phyloP scores from a whole-genome alignment of 1,140 invertebrate species.

The Paramacrobiotus metropolitanus region DNA sequence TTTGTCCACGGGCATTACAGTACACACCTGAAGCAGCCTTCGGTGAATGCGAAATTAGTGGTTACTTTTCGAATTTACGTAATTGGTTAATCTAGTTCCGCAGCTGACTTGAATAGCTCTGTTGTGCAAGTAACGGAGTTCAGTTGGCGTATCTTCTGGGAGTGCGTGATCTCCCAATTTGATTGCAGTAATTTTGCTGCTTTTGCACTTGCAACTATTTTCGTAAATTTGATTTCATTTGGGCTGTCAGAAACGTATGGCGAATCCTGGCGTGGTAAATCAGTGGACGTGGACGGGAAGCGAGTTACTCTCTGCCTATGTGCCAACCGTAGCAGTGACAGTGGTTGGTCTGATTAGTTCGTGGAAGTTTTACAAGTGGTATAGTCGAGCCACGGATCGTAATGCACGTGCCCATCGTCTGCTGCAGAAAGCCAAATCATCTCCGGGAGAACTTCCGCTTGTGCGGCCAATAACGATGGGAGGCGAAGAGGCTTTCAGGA shows the following conservation, averaged over 20 bases:
- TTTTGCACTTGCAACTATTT: no score
- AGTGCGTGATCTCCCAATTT: neutral
- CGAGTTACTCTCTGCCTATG: no score
- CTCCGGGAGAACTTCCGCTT: constrained; percentile 1
- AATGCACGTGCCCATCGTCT: neutral
- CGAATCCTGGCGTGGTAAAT: no score
- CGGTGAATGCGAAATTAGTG: no score
- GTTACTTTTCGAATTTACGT: no score
- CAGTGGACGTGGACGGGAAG: no score
- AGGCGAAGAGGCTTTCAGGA: neutral
- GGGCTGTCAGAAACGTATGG: neutral
- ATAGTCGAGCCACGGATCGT: neutral
- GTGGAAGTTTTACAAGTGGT: neutral
- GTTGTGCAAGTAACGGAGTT: neutral
- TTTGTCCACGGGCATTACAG: no score
- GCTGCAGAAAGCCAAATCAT: neutral
- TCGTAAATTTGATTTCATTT: no score
- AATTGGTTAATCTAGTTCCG: no score
- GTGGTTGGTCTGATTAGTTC: neutral
- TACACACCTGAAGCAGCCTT: no score
- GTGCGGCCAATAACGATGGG: neutral
- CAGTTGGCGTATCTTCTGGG: neutral
- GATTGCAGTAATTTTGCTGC: no score
- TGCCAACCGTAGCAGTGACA: neutral
- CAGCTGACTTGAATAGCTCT: neutral